Evolutionary conservation across 2,888 invertebrate genomes (phyloP).

Genomic region (Lycocerus yunnanus): DNA sequence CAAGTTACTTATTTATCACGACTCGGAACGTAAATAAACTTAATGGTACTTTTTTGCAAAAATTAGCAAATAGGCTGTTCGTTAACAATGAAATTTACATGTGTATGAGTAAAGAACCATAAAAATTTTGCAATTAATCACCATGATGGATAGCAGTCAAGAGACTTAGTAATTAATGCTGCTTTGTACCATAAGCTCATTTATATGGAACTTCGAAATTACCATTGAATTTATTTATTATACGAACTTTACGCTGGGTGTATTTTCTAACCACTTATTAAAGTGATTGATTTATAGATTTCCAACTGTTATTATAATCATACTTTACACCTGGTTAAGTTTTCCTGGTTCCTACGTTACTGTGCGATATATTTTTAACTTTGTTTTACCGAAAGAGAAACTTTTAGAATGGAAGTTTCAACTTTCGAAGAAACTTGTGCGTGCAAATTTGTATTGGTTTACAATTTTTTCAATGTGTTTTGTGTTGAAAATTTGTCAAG

Average conservation of each 20-base stretch:
- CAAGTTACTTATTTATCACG: constrained; percentile 16
- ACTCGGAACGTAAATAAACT: not conserved
- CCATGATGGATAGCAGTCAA: constrained; percentile 39
- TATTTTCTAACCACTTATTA: constrained; percentile 33
- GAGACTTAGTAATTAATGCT: constrained; percentile 40
- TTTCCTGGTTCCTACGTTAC: constrained; percentile 19
- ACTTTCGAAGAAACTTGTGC: not conserved
- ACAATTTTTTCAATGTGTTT: not conserved
- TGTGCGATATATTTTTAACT: not conserved
- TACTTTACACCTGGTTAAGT: constrained; percentile 37
- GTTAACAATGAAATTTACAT: not conserved
- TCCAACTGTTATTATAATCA: constrained; percentile 31
- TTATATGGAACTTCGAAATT: constrained; percentile 34
- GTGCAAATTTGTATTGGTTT: not conserved
- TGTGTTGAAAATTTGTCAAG: not conserved
- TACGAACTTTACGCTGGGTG: constrained; percentile 28
- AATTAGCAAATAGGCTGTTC: not conserved
- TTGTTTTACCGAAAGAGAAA: not conserved
- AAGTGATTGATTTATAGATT: constrained; percentile 36
- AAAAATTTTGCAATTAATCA: constrained; percentile 24
- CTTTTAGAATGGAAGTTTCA: not conserved
- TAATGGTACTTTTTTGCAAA: not conserved
- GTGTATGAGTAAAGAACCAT: constrained; percentile 5
- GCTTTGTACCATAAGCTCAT: constrained; percentile 30
- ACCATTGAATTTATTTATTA: constrained; percentile 29